Evolutionary conservation across 2,888 invertebrate genomes (phyloP).

Genomic region (Sphaerophoria taeniata): DNA sequence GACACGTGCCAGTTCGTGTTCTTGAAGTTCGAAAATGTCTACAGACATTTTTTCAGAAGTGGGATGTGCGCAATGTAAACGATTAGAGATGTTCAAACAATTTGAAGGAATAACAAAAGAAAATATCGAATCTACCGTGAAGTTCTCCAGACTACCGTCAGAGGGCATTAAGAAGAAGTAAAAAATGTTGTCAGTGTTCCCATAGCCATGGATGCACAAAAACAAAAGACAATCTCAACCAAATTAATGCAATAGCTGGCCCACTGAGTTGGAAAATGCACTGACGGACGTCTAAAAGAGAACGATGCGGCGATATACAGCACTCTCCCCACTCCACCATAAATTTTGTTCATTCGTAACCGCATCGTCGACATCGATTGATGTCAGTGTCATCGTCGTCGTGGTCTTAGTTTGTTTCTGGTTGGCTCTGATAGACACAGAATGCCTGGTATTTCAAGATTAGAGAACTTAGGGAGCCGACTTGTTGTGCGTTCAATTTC

Average conservation of each 20-base stretch:
- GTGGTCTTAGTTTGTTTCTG: too few relatives aligned
- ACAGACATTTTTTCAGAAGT: too few relatives aligned
- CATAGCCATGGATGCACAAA: slow-evolving; percentile 35
- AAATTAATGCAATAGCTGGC: slow-evolving; percentile 73
- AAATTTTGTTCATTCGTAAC: slow-evolving; percentile 15
- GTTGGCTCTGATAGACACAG: slow-evolving; percentile 60
- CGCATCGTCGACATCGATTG: slow-evolving; percentile 18
- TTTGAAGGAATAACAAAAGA: background rate
- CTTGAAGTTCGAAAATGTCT: too few relatives aligned
- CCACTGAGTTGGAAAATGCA: slow-evolving; percentile 73
- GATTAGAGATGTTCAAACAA: background rate
- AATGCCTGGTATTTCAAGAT: slow-evolving; percentile 61
- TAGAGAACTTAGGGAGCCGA: slow-evolving; percentile 39
- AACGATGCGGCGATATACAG: background rate
- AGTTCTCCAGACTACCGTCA: slow-evolving; percentile 47
- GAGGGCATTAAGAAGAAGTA: slow-evolving; percentile 44
- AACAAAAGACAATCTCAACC: slow-evolving; percentile 73
- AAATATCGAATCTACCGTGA: slow-evolving; percentile 11
- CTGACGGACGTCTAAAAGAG: slow-evolving; percentile 54
- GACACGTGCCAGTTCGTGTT: slow-evolving; percentile 43
- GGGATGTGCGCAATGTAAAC: slow-evolving; percentile 28
- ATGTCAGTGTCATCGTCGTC: slow-evolving; percentile 39
- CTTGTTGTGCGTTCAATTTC: slow-evolving; percentile 49
- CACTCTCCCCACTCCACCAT: slow-evolving; percentile 17
- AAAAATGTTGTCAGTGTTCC: slow-evolving; percentile 20